Base-by-base conservation (phyloP, 2,888 invertebrate species). In the Tenthredo amoena region DNA sequence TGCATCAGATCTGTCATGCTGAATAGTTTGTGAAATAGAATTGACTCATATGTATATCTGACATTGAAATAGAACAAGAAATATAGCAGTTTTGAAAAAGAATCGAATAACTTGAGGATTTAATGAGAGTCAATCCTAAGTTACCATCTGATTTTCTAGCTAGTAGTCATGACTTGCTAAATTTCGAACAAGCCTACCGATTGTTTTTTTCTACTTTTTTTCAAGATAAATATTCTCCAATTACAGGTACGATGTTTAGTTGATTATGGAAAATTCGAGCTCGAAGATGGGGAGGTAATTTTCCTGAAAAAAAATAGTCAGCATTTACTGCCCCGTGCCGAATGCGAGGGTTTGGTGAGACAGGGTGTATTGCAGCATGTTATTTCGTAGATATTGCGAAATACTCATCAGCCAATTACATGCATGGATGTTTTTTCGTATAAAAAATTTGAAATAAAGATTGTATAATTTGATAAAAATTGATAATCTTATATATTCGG, bases 261-360 rank as follows among this genome's bases (percentile, higher is more conserved):
- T 74, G 98, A 99, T 93, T 98, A 98, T 94, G 99, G 99, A 0
- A 98, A 98, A 92, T 96, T 98, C 89, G 99, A 99, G 93, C 95
- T 99, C 12, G 98, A 98, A 89, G 98, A 98, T 94, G 99, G 99
- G n/a, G 97, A 97, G 91, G 96, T 97, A 6, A 96, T 99, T 34
- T 95, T 97, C 88, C 94, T 99, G 31, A 98, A 97, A 93, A 98
- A 98, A 93, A 97, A 99, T 91, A 98, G 98, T 88, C 96, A 98
- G 93, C 98, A 99, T 94, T 97, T 97, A 91, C 94, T 99, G 86
- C 97, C 98, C 2, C 96, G 98, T 86, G 95, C 96, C 0, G 97
- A 98, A 92, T 98, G 98, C 92, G 99, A 99, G 93, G 96, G 97
- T 74, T 95, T 99, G 15, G 97, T 99, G 87, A 95, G 98, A 84